Evolutionary conservation across 1,140 invertebrate genomes (phyloP), one percentile per base, ranked within the genome.

Genomic region (Himalopsyche phryganea): DNA sequence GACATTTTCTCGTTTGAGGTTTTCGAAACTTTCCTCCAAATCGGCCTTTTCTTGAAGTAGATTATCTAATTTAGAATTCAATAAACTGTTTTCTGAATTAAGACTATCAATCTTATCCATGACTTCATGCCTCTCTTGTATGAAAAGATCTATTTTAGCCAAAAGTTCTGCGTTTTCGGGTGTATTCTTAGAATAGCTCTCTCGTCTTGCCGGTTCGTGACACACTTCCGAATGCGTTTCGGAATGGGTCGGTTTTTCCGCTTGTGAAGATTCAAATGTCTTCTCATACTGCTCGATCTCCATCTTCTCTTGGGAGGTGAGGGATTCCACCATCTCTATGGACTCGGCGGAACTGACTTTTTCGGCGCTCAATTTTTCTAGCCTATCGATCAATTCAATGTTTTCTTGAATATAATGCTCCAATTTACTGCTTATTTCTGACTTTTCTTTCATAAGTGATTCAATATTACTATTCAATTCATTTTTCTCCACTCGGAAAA

Each of bases 331-430:
- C 48, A 86, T 85, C 71, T 86, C 84, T 33, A 86, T 86, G 38
- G 83, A 85, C 69, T 86, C 84, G 10, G 83, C 84, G 5, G 83
- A 85, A 61, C 79, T 80, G 0, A 84, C 83, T 66, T 85, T 85
- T 71, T 83, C 81, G 33, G 80, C 76, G 68, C 82, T 85, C 14
- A 85, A 66, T 68, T 86, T 86, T 63, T 85, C 83, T 41, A 86
- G 67, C 71, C 83, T 83, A 65, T 85, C 83, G 33, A 83, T 77
- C 17, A 85, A 68, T 57, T 85, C 84, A 59, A 85, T 84, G 68
- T 86, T 86, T 74, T 85, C 84, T 70, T 82, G 78, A 19, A 85
- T 78, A 62, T 83, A 85, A 62, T 72, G 76, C 42, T 83, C 80
- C 46, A 85, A 71, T 68, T 84, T 85, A 32, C 78, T 71, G 19